Base-by-base conservation (phyloP, 2,113 vertebrate genomes). In the Crotalus viridis region DNA sequence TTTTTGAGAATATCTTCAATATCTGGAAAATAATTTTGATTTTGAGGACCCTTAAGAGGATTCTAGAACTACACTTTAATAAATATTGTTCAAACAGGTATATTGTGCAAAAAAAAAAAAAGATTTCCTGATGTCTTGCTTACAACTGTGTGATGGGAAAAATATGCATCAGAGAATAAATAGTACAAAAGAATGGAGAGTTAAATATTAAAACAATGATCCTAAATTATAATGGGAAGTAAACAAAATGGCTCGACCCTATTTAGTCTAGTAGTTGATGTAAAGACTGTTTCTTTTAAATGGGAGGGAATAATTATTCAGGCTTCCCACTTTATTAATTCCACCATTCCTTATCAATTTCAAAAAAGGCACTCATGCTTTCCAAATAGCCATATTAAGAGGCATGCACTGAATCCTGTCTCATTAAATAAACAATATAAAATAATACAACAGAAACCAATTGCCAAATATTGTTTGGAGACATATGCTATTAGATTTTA, bases 401-500 rank as follows among this genome's bases (percentile, higher is more conserved):
- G 64, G 54, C 85, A 61, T 51, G 93, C 89, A 88, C 93, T 91
- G 52, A 46, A 87, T 46, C 3, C 26, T 48, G 15, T 64, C 33
- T 90, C 90, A 2, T 21, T 92, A 95, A 59, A 21, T 56, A 95
- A 93, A 91, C 89, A 88, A 61, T 89, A 94, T 74, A 88, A 92
- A 88, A 69, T 54, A 92, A 91, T 87, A 61, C 55, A 91, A 26
- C 6, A 54, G 28, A 74, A 46, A 46, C 56, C 21, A 10, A 64
- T 87, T 61, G 55, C 21, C 46, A 39, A 52, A 48, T 74, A 43
- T 64, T 24, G 33, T 92, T 69, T 64, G 57, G 57, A 88, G n/a
- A 33, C 46, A 61, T 91, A 87, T 39, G 22, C 74, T 81, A 39
- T 81, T 39, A 81, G 17, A 39, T 81, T 81, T 39, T 17, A 81